Base-by-base conservation (phyloP, 2,113 vertebrate species). In the zebrafish (Danio rerio) region DNA sequence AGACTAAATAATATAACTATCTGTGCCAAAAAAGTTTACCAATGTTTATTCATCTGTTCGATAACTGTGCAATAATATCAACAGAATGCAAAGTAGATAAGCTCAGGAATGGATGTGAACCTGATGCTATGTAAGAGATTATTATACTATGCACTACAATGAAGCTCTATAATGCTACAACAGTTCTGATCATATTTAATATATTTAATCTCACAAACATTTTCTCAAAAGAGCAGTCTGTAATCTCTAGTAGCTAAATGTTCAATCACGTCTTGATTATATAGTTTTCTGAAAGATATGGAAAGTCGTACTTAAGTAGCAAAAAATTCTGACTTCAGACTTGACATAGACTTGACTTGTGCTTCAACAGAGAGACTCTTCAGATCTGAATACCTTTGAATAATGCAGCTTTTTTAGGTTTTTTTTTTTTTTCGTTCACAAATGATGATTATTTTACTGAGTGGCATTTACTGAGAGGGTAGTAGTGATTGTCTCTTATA, bases 11-110 rank as follows among this genome's bases (percentile, higher is more conserved):
- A 52, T 42, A 78, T 53, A 47, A 78, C 49, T 65, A 42, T 42
- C 47, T 52, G 61, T 78, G 76, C 76, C 76, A 66, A 78, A 66
- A 47, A 40, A 65, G 61, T 65, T 78, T 78, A 78, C 76, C 52
- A n/a, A 55, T 7, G 11, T 52, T 40, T 43, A 21, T 10, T 77
- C 5, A 10, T 66, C 31, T 78, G n/a, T 66, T 66, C 16, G 40
- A 9, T 66, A 78, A 55, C 16, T 78, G 72, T 62, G 61, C 76
- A 63, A 62, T 77, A 59, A 59, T 59, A 77, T 63, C 58, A 50
- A 50, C 42, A 52, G 45, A 78, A 31, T 62, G 43, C 20, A 43
- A 78, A 53, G 15, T 78, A 66, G 10, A 42, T 42, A 40, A 42
- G 47, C 62, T 66, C 31, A 78, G 49, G 76, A 78, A 52, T 65